A percentile compares a stretch with the other conserved stretches of the same genome.
These are phyloP conservation scores for Acrobasis consociella DNA, from an alignment of 2,888 invertebrate species.

Conservation along the genomic window DNA sequence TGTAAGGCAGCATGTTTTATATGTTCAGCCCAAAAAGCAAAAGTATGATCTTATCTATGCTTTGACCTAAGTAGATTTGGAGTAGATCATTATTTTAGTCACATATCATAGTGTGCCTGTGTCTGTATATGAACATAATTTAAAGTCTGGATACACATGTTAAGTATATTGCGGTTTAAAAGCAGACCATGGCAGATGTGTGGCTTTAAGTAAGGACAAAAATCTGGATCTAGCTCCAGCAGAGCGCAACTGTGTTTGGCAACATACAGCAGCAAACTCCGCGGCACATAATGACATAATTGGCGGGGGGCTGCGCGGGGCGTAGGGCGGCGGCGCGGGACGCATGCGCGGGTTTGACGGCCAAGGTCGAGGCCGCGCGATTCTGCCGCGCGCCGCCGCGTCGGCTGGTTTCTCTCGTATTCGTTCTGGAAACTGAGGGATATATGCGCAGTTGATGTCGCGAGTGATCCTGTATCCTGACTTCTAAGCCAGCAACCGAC, in stretches of 20 bases:
- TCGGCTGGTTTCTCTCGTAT: constrained; percentile 69
- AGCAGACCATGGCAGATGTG: background rate
- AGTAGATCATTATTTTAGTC: no score
- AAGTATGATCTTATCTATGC: no score
- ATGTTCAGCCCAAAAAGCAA: no score
- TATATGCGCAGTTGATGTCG: constrained; percentile 65
- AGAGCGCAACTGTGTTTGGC: constrained; percentile 72
- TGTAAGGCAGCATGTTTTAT: no score
- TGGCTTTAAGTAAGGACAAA: constrained; percentile 38
- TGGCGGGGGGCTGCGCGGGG: constrained; percentile 58
- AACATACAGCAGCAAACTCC: constrained; percentile 62
- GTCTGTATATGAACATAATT: no score
- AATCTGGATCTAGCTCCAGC: constrained; percentile 58
- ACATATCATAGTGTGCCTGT: no score
- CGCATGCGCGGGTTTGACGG: constrained; percentile 82
- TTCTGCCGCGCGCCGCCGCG: constrained; percentile 79
- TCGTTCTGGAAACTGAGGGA: constrained; percentile 63
- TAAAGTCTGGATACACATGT: no score
- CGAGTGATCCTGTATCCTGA: constrained; percentile 53
- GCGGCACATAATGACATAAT: constrained; percentile 80
- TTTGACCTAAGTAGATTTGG: no score
- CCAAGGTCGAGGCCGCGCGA: constrained; percentile 82
- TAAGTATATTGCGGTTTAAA: background rate
- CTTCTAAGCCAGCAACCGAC: constrained; percentile 22
- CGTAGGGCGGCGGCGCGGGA: constrained; percentile 59